Percentiles rank a stretch among this genome's conserved stretches.
These are phyloP conservation scores for Pseudoips prasinana DNA, from an alignment of 2,888 invertebrate genomes.

Conservation along the genomic window DNA sequence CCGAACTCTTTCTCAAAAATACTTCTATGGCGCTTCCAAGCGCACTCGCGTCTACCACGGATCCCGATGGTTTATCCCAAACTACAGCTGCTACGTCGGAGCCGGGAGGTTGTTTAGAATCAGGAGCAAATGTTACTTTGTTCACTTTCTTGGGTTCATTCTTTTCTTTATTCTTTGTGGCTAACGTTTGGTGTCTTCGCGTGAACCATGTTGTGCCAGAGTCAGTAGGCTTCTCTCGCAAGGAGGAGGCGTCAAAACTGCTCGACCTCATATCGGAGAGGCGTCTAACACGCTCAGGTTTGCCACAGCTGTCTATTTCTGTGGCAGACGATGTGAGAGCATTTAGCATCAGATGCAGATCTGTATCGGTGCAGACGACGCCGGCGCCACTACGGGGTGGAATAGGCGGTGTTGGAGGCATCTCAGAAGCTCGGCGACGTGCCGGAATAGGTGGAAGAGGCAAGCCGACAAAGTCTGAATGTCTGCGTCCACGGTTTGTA, in stretches of 20 bases:
- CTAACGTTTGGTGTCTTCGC: constrained; percentile 89
- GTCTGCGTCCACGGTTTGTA: constrained; percentile 84
- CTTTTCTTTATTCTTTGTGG: constrained; percentile 81
- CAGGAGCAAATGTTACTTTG: constrained; percentile 83
- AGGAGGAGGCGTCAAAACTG: constrained; percentile 91
- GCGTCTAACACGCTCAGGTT: constrained; percentile 80
- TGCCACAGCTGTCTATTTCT: constrained; percentile 88
- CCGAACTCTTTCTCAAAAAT: constrained; percentile 85
- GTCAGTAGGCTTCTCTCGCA: constrained; percentile 74
- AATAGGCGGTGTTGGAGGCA: constrained; percentile 82
- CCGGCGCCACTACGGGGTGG: constrained; percentile 77
- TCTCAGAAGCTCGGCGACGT: constrained; percentile 87
- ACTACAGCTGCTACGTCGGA: constrained; percentile 83
- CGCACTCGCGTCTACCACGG: constrained; percentile 90
- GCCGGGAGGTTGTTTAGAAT: constrained; percentile 80
- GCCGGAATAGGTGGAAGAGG: constrained; percentile 83
- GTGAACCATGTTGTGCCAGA: constrained; percentile 88
- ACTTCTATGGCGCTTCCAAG: constrained; percentile 93
- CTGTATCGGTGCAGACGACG: constrained; percentile 91
- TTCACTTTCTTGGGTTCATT: constrained; percentile 67
- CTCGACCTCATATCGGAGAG: constrained; percentile 89
- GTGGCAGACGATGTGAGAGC: constrained; percentile 91
- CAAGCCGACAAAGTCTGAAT: constrained; percentile 86
- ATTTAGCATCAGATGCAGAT: constrained; percentile 89
- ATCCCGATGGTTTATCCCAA: constrained; percentile 89